Base-by-base conservation (phyloP, 1,140 invertebrate species). In the Nasonia vitripennis region DNA sequence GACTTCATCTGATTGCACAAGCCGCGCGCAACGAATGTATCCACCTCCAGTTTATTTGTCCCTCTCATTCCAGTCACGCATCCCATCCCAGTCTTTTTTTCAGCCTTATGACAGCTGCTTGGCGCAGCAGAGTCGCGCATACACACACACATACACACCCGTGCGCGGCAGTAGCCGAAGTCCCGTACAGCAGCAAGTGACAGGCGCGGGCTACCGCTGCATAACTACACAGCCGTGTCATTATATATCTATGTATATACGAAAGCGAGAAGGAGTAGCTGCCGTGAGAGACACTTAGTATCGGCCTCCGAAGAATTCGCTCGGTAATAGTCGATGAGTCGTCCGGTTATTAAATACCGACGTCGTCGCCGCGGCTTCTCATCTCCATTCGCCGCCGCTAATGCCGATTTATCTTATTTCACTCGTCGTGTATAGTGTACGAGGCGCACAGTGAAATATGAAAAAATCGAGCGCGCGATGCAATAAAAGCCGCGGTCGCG, bases 241-340 rank as follows among this genome's bases (percentile, higher is more conserved):
- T 83, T 83, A 7, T 62, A 62, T 62, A 62, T 20, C 3, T 62
- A 62, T 62, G 7, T 62, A 62, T n/a, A 87, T 78, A 86, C 87
- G 83, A 90, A 87, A 91, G 86, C 83, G 78, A 81, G 20, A 34
- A 67, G n/a, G 12, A 67, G 34, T n/a, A 71, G 27, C 9, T 71
- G 34, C 17, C 73, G 71, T 34, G 68, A 11, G 41, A 67, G 68
- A 78, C 6, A 71, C 82, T 48, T 45, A 48, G 71, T 75, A 78
- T 86, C 70, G 84, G 84, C 51, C 84, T 86, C 79, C 48, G 41
- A 86, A 87, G 91, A 92, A 92, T 92, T 90, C 87, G 91, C 91
- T 88, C 90, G 89, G 91, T 92, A 92, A 92, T 92, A 91, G 87
- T 87, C 74, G 88, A 89, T 88, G 87, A 91, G 89, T 91, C 89